Conservation (phyloP, 2,888 invertebrate genomes). For the Philhelius pedissequus region DNA sequence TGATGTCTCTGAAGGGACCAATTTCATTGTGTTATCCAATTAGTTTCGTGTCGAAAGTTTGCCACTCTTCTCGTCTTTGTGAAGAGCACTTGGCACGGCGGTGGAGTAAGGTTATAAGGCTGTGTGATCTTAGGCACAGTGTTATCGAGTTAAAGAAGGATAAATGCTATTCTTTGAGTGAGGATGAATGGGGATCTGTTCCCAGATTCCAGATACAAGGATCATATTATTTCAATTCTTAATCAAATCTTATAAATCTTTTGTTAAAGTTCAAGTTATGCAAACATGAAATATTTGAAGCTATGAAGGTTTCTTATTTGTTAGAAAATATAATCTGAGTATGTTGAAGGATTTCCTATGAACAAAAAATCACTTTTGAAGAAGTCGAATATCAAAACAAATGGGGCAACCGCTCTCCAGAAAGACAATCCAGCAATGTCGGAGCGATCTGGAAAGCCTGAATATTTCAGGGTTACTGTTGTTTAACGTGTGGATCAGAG, state of each 20-base stretch:
- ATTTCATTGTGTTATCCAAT: slow-evolving; percentile 51
- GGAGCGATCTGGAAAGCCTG: too few species aligned
- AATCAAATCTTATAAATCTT: not conserved
- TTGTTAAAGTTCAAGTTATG: not conserved
- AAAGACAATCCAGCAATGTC: too few species aligned
- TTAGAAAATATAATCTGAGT: not conserved
- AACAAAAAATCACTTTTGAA: too few species aligned
- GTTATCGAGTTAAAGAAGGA: not conserved
- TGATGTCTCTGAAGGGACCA: slow-evolving; percentile 29
- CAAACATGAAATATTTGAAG: not conserved
- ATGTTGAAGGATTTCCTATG: too few species aligned
- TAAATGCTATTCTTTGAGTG: not conserved
- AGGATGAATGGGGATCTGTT: not conserved
- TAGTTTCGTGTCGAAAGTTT: slow-evolving; percentile 47
- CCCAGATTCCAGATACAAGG: not conserved
- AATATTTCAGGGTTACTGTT: too few species aligned
- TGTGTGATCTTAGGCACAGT: not conserved
- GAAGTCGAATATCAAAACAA: too few species aligned
- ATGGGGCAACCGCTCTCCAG: too few species aligned
- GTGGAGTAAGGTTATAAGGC: not conserved
- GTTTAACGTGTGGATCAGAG: too few species aligned
- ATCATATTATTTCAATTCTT: not conserved
- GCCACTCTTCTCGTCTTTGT: slow-evolving; percentile 1
- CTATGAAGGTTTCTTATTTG: not conserved
- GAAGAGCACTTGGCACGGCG: too few species aligned